Evolutionary conservation across 2,888 invertebrate species (phyloP), one percentile per base, ranked within the genome.

Genomic region (Dynastes hyllus): DNA sequence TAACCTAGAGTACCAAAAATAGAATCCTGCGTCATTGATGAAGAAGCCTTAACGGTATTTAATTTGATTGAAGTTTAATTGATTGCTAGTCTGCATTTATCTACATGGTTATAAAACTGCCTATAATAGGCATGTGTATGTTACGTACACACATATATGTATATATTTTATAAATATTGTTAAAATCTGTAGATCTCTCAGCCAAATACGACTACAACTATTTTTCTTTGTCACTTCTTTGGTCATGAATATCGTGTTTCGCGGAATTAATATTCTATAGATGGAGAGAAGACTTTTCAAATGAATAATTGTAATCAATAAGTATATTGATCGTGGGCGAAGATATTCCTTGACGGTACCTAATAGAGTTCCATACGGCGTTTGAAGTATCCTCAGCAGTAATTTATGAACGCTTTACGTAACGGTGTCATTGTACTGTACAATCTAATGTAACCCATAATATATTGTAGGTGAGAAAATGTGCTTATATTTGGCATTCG

Each of bases 291-390:
- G 45, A 45, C 45, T 45, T 11, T 29, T 50, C 29, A 53, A 70
- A 70, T 27, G 51, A 51, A 50, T 55, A 71, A 71, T 71, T 71
- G 37, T 71, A 71, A 55, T 71, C 71, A 53, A 55, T 55, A 71
- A 37, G 8, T 71, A 50, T 71, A 71, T 32, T 55, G 70, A 70
- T 53, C 32, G 71, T 71, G 71, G 58, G 71, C 55, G 71, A 71
- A 71, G 53, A 71, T 58, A 71, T 45, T 71, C 71, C 53, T 71
- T 71, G n/a, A 37, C 55, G 32, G 71, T 71, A 22, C 37, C 71
- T 71, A 71, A 55, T 71, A 71, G n/a, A 71, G 71, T 32, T 55
- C 11, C 11, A 11, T 45, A 45, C 45, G 55, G 22, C n/a, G 55
- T 37, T 71, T 16, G 32, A 55, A 55, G 71, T 45, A 53, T 71